Evolutionary conservation across 2,888 invertebrate genomes (phyloP).

Genomic region (Eurois occulta): DNA sequence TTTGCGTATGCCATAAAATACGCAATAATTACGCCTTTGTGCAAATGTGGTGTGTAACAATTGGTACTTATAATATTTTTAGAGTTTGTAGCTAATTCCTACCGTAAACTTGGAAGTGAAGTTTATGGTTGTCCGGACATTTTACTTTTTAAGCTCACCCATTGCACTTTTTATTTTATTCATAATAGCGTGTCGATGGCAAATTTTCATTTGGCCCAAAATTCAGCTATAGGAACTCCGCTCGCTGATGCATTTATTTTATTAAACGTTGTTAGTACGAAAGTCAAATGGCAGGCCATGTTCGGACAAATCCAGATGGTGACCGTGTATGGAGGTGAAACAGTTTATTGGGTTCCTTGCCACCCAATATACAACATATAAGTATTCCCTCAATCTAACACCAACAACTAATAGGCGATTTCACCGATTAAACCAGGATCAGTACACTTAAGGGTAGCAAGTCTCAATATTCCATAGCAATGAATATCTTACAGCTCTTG

Average conservation of each 20-base stretch:
- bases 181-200: too few relatives aligned
- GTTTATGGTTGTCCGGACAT: neutral
- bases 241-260: too few relatives aligned
- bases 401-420: neutral
- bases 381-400: neutral
- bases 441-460: neutral
- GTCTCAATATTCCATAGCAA: neutral
- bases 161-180: neutral
- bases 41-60: slow-evolving; percentile 21
- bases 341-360: neutral
- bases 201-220: too few relatives aligned
- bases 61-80: neutral
- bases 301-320: neutral
- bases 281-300: neutral
- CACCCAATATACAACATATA: neutral
- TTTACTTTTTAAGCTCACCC: neutral
- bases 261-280: neutral
- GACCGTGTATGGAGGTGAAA: neutral
- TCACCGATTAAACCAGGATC: neutral
- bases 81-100: neutral
- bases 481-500: neutral
- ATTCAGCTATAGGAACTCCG: too few relatives aligned
- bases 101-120: neutral
- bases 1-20: slow-evolving; percentile 49
- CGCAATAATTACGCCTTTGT: slow-evolving; percentile 54